A percentile compares a stretch with the other conserved stretches of the same genome.
Conservation (phyloP, 1,140 invertebrate species). For the Sitodiplosis mosellana region DNA sequence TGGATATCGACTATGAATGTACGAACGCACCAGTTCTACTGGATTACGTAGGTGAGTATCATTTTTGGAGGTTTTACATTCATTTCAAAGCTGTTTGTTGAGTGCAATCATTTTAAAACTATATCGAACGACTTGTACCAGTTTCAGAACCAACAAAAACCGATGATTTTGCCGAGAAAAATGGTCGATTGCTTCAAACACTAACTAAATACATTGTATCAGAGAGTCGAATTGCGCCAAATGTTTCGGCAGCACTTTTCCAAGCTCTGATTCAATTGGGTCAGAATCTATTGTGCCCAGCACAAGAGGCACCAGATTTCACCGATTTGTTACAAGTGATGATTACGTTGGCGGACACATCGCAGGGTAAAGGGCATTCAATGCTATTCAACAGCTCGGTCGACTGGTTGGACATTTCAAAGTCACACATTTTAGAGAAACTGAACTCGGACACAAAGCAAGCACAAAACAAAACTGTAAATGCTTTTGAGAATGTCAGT, state of each 20-base stretch:
- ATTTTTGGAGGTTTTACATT: slow-evolving; percentile 4
- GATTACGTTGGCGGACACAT: slow-evolving; percentile 59
- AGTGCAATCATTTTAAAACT: slow-evolving; percentile 5
- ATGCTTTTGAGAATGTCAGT: slow-evolving; percentile 18
- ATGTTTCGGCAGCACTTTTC: slow-evolving; percentile 53
- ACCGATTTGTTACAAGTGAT: slow-evolving; percentile 61
- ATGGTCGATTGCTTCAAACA: slow-evolving; percentile 49
- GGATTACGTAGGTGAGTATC: no score
- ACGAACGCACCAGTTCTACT: slow-evolving; percentile 3
- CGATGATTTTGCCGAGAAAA: slow-evolving; percentile 35
- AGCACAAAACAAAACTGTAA: background rate
- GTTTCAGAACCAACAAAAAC: slow-evolving; percentile 6
- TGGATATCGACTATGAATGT: slow-evolving; percentile 23
- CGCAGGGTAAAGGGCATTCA: slow-evolving; percentile 53
- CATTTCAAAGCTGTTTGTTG: background rate
- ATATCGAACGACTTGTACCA: background rate
- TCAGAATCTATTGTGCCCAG: slow-evolving; percentile 40
- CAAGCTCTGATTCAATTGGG: slow-evolving; percentile 58
- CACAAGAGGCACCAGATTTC: slow-evolving; percentile 52
- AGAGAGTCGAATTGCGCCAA: slow-evolving; percentile 44
- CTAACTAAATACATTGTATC: slow-evolving; percentile 58
- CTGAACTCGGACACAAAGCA: slow-evolving; percentile 31
- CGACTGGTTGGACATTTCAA: slow-evolving; percentile 57
- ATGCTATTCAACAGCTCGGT: slow-evolving; percentile 61
- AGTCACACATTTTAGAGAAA: slow-evolving; percentile 35